These are phyloP conservation scores for Tetheella fluctuosa DNA, from an alignment of 2,888 invertebrate genomes.

Conservation along the genomic window DNA sequence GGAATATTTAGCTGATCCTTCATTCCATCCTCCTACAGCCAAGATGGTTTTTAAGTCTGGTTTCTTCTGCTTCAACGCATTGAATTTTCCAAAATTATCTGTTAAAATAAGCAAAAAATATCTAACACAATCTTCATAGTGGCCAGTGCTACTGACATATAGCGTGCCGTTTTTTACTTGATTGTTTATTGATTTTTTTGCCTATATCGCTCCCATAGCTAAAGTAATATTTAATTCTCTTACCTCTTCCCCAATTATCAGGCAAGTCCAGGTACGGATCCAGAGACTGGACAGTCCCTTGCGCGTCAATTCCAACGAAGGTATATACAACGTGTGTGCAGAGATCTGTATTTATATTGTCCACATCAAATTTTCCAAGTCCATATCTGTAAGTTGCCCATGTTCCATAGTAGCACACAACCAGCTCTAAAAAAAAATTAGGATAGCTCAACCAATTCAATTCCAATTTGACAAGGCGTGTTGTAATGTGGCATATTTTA, in stretches of 20 bases:
- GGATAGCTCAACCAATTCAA: too few species aligned
- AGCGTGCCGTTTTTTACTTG: too few species aligned
- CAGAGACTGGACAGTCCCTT: conserved; percentile 80
- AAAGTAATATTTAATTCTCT: conserved; percentile 25
- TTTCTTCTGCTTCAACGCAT: conserved; percentile 77
- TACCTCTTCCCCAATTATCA: conserved; percentile 84
- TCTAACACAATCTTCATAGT: too few species aligned
- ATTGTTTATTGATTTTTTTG: too few species aligned
- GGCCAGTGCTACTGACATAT: too few species aligned
- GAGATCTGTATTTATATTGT: conserved; percentile 86
- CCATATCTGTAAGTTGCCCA: conserved; percentile 89
- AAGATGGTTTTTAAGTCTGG: conserved; percentile 82
- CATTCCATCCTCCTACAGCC: conserved; percentile 89
- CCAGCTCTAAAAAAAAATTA: conserved; percentile 72
- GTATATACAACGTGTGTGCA: conserved; percentile 91
- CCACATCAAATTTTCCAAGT: conserved; percentile 86
- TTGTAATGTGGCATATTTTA: too few species aligned
- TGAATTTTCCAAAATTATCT: conserved; percentile 83
- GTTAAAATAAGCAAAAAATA: conserved; percentile 38
- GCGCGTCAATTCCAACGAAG: conserved; percentile 86
- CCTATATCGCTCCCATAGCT: too few species aligned
- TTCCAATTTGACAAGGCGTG: too few species aligned
- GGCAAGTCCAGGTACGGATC: conserved; percentile 86
- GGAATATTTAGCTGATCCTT: conserved; percentile 85
- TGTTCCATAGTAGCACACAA: conserved; percentile 90